phyloP scores from a whole-genome alignment of 2,888 invertebrate genomes.

The Mythimna impura region DNA sequence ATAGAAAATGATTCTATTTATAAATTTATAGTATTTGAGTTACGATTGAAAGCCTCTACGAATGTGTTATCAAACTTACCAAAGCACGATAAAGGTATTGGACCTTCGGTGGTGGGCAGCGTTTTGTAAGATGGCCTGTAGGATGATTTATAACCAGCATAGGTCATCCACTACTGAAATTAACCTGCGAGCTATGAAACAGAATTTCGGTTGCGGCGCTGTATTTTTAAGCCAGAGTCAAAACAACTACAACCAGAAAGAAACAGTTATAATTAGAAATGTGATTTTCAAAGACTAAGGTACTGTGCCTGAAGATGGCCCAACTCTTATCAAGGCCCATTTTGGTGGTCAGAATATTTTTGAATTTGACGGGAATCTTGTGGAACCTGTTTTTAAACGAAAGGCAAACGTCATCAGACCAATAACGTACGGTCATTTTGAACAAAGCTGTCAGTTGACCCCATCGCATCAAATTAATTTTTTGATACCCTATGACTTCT shows the following conservation, averaged over 20 bases:
- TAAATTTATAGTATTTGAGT: slow-evolving; percentile 15
- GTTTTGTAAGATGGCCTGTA: background rate
- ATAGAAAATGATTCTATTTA: slow-evolving; percentile 20
- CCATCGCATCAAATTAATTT: no score
- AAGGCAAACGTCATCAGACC: no score
- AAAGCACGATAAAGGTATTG: background rate
- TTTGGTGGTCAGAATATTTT: no score
- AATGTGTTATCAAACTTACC: background rate
- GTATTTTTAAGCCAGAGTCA: background rate
- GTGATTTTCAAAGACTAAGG: background rate
- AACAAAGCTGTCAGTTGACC: no score
- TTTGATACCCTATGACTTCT: no score
- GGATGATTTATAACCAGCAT: slow-evolving; percentile 7
- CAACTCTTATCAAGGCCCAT: no score
- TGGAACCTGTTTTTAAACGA: no score
- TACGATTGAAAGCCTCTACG: slow-evolving; percentile 13
- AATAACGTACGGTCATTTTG: no score
- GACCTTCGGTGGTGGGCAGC: no score
- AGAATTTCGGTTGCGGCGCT: background rate
- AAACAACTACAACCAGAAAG: background rate
- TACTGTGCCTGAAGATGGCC: no score
- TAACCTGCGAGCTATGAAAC: background rate
- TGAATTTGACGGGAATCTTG: no score
- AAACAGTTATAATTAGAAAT: background rate
- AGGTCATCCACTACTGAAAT: background rate